phyloP scores from a whole-genome alignment of 2,797 vertebrate genomes.

The Tauraco hartlaubi region DNA sequence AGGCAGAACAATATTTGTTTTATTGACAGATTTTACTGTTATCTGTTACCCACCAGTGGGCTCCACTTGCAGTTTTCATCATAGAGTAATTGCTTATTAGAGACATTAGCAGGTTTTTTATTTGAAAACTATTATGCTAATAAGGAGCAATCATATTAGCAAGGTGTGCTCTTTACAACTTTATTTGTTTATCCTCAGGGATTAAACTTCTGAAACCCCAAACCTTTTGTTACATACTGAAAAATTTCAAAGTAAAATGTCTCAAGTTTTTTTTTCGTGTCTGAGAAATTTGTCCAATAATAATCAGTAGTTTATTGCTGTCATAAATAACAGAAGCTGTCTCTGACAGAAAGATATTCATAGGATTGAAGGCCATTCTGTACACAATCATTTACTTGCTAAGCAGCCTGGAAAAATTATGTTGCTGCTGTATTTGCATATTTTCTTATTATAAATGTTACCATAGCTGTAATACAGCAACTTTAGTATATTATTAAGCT shows the following conservation, averaged over 20 bases:
- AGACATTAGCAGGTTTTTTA: constrained; percentile 60
- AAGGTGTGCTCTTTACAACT: constrained; percentile 54
- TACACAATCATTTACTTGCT: constrained; percentile 29
- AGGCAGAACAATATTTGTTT: constrained; percentile 55
- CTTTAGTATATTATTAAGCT: not conserved
- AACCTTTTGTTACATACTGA: not conserved
- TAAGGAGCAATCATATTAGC: constrained; percentile 61
- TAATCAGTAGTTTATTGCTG: constrained; percentile 41
- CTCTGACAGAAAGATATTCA: constrained; percentile 31
- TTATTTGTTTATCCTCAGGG: constrained; percentile 47
- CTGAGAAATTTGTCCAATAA: constrained; percentile 38
- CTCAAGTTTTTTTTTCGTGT: not conserved
- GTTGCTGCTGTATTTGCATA: constrained; percentile 26
- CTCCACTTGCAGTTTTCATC: constrained; percentile 57
- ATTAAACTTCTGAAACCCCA: constrained; percentile 42
- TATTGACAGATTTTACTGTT: constrained; percentile 71
- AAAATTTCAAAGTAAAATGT: constrained; percentile 4
- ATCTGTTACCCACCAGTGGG: constrained; percentile 66
- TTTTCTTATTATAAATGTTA: constrained; percentile 41
- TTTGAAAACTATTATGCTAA: constrained; percentile 74
- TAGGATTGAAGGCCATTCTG: constrained; percentile 25
- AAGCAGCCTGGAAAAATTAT: constrained; percentile 36
- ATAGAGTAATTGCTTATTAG: constrained; percentile 72
- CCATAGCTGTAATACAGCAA: constrained; percentile 11
- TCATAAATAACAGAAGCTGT: constrained; percentile 52